Evolutionary conservation across 2,113 vertebrate species (phyloP), one percentile per base, ranked within the genome.

Genomic region (Pteruthius melanotis): DNA sequence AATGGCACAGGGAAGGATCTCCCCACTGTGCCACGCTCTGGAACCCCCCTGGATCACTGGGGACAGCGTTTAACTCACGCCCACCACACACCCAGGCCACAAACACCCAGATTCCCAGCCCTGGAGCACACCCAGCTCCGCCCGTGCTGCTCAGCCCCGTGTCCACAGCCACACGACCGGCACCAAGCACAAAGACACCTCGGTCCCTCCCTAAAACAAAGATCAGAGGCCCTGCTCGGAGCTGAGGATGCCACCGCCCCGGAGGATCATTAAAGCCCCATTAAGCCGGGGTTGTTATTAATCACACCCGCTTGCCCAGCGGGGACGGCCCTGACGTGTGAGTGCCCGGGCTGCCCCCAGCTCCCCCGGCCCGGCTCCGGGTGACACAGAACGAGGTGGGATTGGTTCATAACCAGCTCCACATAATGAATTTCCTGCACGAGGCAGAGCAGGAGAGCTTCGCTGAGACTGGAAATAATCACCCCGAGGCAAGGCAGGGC

Each of bases 251-350:
- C 15, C 54, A 31, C 27, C 75, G 63, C 39, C 37, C 89, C 10
- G 39, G 66, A 74, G 90, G 84, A 81, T n/a, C 92, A 76, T 87
- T 84, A 83, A 92, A 92, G 61, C 44, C 87, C 94, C 88, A 79
- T 94, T 92, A 95, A 92, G 71, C 76, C 16, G 56, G 92, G 87
- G 76, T 22, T 92, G 83, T 56, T 81, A 33, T 96, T 94, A 94
- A 97, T 92, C 88, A 87, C 17, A 75, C 68, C 3, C 3, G 68
- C 18, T 93, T 50, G 60, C 64, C 92, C 88, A 11, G 76, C 17
- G 72, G 95, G 93, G 86, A 96, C 88, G 84, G 83, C 77, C 64
- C 40, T 87, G 92, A 37, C 1, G 12, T n/a, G 35, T 0, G 47
- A 81, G 64, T 9, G 65, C 83, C 89, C 69, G 0, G 71, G 66